phyloP scores from a whole-genome alignment of 2,888 invertebrate genomes.

The Yponomeuta cagnagella region DNA sequence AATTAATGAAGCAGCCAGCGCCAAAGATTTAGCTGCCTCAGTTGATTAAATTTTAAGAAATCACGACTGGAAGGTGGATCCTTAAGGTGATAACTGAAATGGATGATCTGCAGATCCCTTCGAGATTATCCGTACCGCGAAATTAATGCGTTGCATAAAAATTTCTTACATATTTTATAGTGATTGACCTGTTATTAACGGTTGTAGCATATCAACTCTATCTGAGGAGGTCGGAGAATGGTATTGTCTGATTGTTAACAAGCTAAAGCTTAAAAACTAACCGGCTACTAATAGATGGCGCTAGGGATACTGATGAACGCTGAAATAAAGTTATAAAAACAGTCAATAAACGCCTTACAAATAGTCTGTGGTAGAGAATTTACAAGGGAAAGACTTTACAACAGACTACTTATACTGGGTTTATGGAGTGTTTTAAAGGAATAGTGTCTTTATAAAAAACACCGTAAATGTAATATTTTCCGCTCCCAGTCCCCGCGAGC shows the following conservation, averaged over 20 bases:
- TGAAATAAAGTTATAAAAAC: too few species aligned
- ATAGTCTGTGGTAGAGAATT: too few species aligned
- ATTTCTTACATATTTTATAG: not conserved
- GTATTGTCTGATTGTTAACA: not conserved
- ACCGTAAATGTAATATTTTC: too few species aligned
- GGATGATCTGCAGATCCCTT: slow-evolving; percentile 18
- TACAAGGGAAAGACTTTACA: too few species aligned
- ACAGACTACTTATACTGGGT: too few species aligned
- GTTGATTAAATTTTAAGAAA: slow-evolving; percentile 22
- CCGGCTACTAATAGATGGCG: too few species aligned
- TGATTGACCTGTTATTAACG: not conserved
- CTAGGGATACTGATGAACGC: too few species aligned
- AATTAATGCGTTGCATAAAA: slow-evolving; percentile 22
- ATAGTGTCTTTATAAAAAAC: too few species aligned
- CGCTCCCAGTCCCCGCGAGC: too few species aligned
- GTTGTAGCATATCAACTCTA: not conserved
- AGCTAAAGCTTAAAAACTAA: too few species aligned
- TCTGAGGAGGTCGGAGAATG: not conserved
- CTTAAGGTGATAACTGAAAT: slow-evolving; percentile 11
- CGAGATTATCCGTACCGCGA: slow-evolving; percentile 20
- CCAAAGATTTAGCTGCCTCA: slow-evolving; percentile 17
- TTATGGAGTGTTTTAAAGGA: too few species aligned
- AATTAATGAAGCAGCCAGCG: slow-evolving; percentile 8
- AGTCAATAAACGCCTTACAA: too few species aligned
- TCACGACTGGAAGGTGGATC: slow-evolving; percentile 18